Evolutionary conservation across 2,888 invertebrate species (phyloP), one percentile per base, ranked within the genome.

Genomic region (Tenthredo notha): DNA sequence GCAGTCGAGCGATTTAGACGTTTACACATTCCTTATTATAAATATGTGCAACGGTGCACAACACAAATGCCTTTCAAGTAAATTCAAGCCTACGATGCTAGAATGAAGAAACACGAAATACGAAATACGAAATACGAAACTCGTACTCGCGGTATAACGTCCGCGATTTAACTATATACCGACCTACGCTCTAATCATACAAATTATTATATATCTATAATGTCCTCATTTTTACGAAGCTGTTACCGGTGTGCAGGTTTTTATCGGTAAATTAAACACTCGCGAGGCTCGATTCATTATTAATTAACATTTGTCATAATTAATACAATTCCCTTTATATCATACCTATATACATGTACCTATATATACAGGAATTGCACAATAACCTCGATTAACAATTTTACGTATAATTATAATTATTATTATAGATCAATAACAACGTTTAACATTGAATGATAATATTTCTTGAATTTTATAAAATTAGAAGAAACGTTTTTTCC

Each of bases 1-100:
- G 86, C 87, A 86, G 88, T 72, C 86, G 87, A 88, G 87, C 86
- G 89, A 89, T 88, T 89, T 88, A 89, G 87, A 87, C 86, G 87
- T 89, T 87, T 88, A 85, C 87, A 85, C 87, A 87, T 89, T 87
- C 87, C 88, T 86, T 86, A 88, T 87, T 88, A 88, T 88, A 87
- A 88, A 89, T 88, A 88, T 88, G 87, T 84, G 75, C 84, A 77
- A 77, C 77, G 25, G 77, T 29, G 80, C 58, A 29, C 80, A 33
- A 21, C 80, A 25, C 61, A 43, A 80, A 80, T 65, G 21, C 80
- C 80, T 61, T 80, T 61, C 40, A 37, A 61, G 40, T 65, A 65
- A 61, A 80, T 80, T 74, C 72, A 67, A 29, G 61, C 40, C 29
- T 33, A 77, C 50, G 47, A 50, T 77, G 72, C 72, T 21, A 74